Conservation (phyloP, 2,797 vertebrate genomes). For the Buphagus erythrorhynchus region DNA sequence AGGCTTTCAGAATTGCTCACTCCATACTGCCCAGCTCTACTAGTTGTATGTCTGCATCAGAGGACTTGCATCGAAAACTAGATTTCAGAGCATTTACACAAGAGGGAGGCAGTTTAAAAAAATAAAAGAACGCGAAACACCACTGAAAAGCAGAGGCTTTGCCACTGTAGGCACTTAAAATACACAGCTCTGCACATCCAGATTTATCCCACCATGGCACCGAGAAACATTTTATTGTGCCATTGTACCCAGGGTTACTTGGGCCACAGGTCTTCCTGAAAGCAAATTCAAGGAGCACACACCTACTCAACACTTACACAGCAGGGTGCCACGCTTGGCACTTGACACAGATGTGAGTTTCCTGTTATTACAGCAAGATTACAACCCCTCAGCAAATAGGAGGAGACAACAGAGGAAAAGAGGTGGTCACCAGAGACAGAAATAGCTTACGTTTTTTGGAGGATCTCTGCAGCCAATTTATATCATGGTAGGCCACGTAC, state of each 20-base stretch:
- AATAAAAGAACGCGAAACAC: neutral
- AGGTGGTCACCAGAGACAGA: neutral
- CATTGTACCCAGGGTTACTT: neutral
- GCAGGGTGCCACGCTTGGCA: neutral
- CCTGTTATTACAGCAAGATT: neutral
- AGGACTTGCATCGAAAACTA: neutral
- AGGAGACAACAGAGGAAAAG: neutral
- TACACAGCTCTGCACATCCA: neutral
- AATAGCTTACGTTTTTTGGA: neutral
- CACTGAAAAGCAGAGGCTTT: neutral
- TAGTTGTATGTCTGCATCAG: neutral
- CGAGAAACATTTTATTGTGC: neutral
- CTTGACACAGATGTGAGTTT: neutral
- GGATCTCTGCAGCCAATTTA: neutral
- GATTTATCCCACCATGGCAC: neutral
- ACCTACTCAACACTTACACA: neutral
- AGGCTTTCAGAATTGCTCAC: neutral
- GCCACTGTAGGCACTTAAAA: neutral
- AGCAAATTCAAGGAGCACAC: neutral
- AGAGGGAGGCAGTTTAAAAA: neutral
- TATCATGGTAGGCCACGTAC: rapidly evolving
- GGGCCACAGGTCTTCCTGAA: neutral
- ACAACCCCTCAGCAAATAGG: neutral
- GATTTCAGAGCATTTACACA: neutral
- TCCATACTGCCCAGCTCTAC: neutral